Evolutionary conservation across 2,113 vertebrate species (phyloP), one percentile per base, ranked within the genome.

Genomic region (Chaetodon auriga): DNA sequence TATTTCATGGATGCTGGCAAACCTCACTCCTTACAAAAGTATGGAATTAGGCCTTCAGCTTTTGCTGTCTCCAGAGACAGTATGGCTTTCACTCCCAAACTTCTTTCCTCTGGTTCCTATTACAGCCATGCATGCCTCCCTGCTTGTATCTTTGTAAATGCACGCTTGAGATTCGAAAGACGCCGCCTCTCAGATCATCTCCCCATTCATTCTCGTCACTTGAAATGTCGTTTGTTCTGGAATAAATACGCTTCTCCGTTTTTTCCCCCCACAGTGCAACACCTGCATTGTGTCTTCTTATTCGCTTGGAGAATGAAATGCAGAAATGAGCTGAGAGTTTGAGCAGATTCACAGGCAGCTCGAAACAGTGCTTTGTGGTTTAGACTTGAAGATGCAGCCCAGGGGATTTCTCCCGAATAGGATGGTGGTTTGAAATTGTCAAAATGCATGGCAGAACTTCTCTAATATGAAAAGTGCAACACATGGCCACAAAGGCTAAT

Each of bases 1-100:
- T 88, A 87, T 94, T 94, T 93, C 89, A 93, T 83, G 78, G 86
- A 60, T 60, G 62, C 92, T 91, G 90, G 90, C 70, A 84, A 69
- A 81, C 74, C 68, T n/a, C 41, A 23, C 68, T 84, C 87, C 73
- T 70, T 79, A 87, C 82, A 92, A 81, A 86, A 86, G 70, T 87
- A 80, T 5, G 65, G 81, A 83, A 90, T 88, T 75, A 83, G 70
- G 65, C 80, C 46, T 84, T 87, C 68, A 68, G 75, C 66, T 58
- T 88, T 80, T 60, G 45, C 85, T 68, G 70, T 82, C 84, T 82
- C 80, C 76, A 81, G 72, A 82, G 83, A 84, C 78, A 66, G 76
- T 23, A 58, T 72, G 83, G 80, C 75, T 89, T 82, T 85, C 69
- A 71, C 63, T 85, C 61, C 65, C 74, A 86, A 86, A 86, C 81